Evolutionary conservation across 1,140 invertebrate genomes (phyloP).

Genomic region (Oscheius sp.): DNA sequence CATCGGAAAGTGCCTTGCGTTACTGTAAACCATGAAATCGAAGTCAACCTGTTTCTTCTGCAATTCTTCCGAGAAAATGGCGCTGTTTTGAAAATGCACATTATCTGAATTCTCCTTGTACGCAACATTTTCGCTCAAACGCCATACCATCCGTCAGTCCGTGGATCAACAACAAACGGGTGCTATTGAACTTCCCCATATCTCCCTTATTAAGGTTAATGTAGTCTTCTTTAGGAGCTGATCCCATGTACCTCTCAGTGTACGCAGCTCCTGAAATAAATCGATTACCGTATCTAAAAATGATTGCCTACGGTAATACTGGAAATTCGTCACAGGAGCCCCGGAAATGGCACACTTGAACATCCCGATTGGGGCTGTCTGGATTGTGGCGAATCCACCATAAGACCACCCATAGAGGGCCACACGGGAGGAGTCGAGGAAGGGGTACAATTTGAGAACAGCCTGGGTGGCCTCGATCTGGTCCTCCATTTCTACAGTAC

Average conservation of each 20-base stretch:
- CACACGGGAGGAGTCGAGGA: conserved; percentile 46
- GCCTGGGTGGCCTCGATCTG: conserved; percentile 53
- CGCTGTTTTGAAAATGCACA: conserved; percentile 60
- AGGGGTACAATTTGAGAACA: conserved; percentile 39
- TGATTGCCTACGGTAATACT: conserved; percentile 56
- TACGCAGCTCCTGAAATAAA: conserved; percentile 58
- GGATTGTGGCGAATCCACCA: conserved; percentile 53
- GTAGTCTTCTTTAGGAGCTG: conserved; percentile 25
- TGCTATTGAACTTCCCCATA: conserved; percentile 47
- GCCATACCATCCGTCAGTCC: conserved; percentile 50
- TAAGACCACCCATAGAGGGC: conserved; percentile 59
- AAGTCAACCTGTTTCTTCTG: conserved; percentile 53
- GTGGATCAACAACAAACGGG: conserved; percentile 48
- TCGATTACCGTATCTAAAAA: too few species aligned
- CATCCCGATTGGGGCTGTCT: conserved; percentile 42
- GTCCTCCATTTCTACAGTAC: conserved; percentile 59
- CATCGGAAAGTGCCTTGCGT: too few species aligned
- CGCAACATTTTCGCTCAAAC: not conserved
- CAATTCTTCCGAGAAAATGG: conserved; percentile 52
- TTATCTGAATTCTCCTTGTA: conserved; percentile 48
- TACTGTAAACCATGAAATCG: conserved; percentile 58
- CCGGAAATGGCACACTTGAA: conserved; percentile 58
- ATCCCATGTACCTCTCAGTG: conserved; percentile 59
- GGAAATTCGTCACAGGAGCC: conserved; percentile 58
- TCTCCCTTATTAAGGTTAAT: conserved; percentile 27